A percentile compares a stretch with the other conserved stretches of the same genome.
phyloP scores from a whole-genome alignment of 35 echinoderm and acorn worm species.

The Patiria miniata region DNA sequence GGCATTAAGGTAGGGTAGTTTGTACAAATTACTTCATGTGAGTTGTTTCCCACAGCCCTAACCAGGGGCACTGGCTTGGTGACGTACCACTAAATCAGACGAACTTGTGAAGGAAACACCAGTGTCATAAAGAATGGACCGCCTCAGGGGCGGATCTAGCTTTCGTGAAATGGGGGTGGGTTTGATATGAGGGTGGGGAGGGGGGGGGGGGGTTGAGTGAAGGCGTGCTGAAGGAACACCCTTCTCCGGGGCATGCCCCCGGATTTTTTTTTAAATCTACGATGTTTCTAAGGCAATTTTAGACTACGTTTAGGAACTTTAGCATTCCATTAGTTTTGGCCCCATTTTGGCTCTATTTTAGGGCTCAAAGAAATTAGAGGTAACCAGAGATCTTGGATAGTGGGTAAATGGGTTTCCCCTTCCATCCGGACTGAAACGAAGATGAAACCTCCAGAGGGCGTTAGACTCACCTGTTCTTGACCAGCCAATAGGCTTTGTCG shows the following conservation, averaged over 20 bases:
- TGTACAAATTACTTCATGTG: neutral
- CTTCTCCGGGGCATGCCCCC: no score
- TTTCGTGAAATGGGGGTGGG: no score
- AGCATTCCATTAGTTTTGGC: neutral
- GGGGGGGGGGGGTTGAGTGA: no score
- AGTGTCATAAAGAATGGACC: neutral
- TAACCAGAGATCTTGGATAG: neutral
- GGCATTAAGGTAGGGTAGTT: neutral
- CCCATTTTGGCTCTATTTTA: neutral
- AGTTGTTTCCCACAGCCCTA: neutral
- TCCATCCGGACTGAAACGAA: neutral
- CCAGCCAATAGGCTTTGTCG: slow-evolving; percentile 83
- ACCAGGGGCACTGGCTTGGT: neutral
- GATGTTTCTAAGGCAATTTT: no score
- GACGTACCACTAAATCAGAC: neutral
- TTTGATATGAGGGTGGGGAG: no score
- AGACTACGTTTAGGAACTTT: neutral
- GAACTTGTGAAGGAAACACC: neutral
- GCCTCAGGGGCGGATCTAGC: no score
- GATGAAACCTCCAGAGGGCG: neutral
- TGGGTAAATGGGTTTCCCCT: neutral
- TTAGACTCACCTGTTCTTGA: slow-evolving; percentile 88
- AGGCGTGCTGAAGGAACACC: no score
- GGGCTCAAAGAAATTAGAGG: neutral
- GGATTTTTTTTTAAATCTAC: no score